Evolutionary conservation across 2,888 invertebrate species (phyloP).

Genomic region (Eupeodes luniger): DNA sequence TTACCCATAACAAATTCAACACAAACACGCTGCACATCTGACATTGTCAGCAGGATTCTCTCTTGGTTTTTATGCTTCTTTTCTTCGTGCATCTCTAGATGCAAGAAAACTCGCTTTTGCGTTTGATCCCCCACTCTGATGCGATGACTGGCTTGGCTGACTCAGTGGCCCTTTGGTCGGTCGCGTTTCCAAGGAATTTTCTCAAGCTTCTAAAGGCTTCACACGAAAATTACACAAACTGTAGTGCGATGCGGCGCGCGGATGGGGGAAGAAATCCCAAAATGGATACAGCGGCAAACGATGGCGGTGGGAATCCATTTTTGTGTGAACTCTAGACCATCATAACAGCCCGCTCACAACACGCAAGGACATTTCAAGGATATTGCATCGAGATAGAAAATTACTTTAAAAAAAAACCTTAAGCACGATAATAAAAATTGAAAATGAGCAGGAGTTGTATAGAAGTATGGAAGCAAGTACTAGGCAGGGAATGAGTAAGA

Average conservation of each 20-base stretch:
- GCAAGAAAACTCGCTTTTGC: slow-evolving; percentile 6
- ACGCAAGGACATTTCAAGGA: slow-evolving; percentile 77
- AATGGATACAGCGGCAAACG: not conserved
- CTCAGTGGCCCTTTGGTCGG: slow-evolving; percentile 21
- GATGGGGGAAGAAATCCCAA: slow-evolving; percentile 1
- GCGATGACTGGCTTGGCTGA: not conserved
- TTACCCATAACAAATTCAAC: slow-evolving; percentile 64
- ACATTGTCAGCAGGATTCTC: slow-evolving; percentile 71
- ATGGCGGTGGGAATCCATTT: slow-evolving; percentile 14
- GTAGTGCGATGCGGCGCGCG: not conserved
- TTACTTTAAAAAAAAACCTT: slow-evolving; percentile 6
- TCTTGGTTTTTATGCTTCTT: slow-evolving; percentile 29
- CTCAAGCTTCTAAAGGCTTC: slow-evolving; percentile 50
- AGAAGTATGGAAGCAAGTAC: not conserved
- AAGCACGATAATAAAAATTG: slow-evolving; percentile 75
- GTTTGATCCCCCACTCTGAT: not conserved
- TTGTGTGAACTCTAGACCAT: slow-evolving; percentile 55
- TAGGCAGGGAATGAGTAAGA: not conserved
- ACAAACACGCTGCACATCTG: slow-evolving; percentile 71
- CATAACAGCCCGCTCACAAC: slow-evolving; percentile 67
- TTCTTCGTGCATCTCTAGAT: slow-evolving; percentile 11
- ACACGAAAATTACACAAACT: slow-evolving; percentile 71
- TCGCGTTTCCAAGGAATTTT: slow-evolving; percentile 56
- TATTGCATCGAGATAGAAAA: slow-evolving; percentile 62
- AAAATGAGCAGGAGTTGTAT: slow-evolving; percentile 60